These are phyloP conservation scores for Macrochelys suwanniensis DNA, from an alignment of 2,797 vertebrate genomes.

Conservation along the genomic window DNA sequence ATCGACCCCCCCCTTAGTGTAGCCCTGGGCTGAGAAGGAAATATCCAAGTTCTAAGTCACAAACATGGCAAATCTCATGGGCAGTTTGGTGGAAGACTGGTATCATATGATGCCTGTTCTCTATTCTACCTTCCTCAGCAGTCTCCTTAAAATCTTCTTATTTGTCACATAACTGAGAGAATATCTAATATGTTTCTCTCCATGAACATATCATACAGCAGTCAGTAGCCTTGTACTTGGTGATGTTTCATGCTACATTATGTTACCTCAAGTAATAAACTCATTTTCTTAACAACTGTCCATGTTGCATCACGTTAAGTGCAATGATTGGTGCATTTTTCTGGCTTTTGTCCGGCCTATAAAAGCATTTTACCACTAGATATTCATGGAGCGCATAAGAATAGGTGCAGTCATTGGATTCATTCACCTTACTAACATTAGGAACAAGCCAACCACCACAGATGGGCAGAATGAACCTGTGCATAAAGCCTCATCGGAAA, in stretches of 20 bases:
- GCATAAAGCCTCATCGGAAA: background rate
- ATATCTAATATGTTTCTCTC: background rate
- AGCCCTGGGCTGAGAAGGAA: no score
- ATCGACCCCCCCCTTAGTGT: no score
- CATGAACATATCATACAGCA: background rate
- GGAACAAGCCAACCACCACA: background rate
- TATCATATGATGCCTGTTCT: background rate
- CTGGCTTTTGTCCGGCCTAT: background rate
- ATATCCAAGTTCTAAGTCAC: background rate
- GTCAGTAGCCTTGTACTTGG: background rate
- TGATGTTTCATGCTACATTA: background rate
- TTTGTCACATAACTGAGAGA: background rate
- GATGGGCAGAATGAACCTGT: background rate
- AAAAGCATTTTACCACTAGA: background rate
- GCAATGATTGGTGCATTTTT: background rate
- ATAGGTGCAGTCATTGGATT: background rate
- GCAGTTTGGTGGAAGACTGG: rapidly evolving
- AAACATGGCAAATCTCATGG: background rate
- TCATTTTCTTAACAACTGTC: background rate
- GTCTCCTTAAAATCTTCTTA: background rate
- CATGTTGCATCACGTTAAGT: background rate
- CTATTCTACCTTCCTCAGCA: background rate
- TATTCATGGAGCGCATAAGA: no score
- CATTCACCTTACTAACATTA: background rate
- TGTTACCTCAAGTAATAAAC: background rate